phyloP scores from a whole-genome alignment of 1,140 invertebrate genomes.

The Brachionus rotundiformis region DNA sequence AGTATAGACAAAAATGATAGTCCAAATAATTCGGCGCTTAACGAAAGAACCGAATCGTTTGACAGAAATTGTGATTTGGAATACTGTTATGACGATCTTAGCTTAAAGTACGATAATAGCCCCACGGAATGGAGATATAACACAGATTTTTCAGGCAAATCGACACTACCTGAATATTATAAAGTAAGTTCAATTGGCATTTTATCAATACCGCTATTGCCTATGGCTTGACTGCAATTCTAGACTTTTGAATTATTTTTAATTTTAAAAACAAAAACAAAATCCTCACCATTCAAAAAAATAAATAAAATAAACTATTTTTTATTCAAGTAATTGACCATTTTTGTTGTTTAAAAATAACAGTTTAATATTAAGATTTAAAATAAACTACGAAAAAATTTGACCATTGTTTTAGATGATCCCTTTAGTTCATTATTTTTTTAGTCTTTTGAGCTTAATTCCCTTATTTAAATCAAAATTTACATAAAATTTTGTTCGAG shows the following conservation, averaged over 20 bases:
- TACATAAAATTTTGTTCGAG: background rate
- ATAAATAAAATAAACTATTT: background rate
- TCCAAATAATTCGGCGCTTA: background rate
- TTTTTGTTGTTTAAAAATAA: background rate
- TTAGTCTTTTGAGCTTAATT: background rate
- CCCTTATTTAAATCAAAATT: background rate
- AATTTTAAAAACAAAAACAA: constrained; percentile 6
- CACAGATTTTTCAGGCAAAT: background rate
- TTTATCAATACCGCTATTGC: background rate
- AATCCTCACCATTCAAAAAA: background rate
- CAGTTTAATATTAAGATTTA: background rate
- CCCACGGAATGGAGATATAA: background rate
- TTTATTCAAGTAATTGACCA: background rate
- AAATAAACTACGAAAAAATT: background rate
- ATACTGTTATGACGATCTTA: background rate
- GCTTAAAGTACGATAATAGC: background rate
- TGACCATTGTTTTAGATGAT: constrained; percentile 2
- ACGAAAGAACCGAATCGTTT: background rate
- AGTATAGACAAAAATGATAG: background rate
- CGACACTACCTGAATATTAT: background rate
- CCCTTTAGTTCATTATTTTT: constrained; percentile 1
- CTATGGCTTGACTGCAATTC: background rate
- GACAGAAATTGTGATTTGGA: background rate
- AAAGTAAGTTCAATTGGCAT: constrained; percentile 19
- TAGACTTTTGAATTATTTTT: constrained; percentile 1